Conservation (phyloP, 2,888 invertebrate genomes). For the Trichogramma evanescens region DNA sequence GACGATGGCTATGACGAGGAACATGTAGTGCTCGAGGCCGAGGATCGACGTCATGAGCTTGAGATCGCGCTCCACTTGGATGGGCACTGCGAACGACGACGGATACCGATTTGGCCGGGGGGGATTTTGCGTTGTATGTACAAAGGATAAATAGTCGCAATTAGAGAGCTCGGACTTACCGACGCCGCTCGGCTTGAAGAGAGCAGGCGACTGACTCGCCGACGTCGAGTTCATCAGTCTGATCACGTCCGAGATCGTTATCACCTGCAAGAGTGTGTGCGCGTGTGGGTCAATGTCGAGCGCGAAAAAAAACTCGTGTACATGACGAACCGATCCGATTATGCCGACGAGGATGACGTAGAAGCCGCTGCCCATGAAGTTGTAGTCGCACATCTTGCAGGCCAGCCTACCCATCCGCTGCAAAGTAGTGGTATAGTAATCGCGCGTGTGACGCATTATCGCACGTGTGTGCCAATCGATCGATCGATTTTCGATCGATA, state of each 20-base stretch:
- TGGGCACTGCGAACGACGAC: constrained; percentile 28
- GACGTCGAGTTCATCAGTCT: constrained; percentile 36
- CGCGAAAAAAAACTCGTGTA: background rate
- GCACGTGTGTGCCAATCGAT: too few species aligned
- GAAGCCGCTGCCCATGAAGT: constrained; percentile 37
- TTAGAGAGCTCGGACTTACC: constrained; percentile 25
- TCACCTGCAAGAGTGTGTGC: constrained; percentile 30
- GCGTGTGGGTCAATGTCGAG: background rate
- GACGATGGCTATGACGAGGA: constrained; percentile 26
- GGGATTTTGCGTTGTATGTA: background rate
- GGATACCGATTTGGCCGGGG: background rate
- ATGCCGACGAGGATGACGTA: constrained; percentile 42
- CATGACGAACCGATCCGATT: constrained; percentile 39
- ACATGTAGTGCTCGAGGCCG: constrained; percentile 43
- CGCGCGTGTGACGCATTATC: too few species aligned
- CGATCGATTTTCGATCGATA: too few species aligned
- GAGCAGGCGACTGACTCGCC: constrained; percentile 24
- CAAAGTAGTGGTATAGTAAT: background rate
- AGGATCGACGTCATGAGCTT: constrained; percentile 43
- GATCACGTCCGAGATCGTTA: constrained; percentile 39
- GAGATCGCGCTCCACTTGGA: constrained; percentile 38
- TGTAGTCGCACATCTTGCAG: constrained; percentile 38
- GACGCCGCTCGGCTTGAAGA: constrained; percentile 21
- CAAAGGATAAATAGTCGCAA: background rate
- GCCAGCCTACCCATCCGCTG: constrained; percentile 22